phyloP scores from a whole-genome alignment of 2,113 vertebrate genomes.

The Atherinomorus stipes region DNA sequence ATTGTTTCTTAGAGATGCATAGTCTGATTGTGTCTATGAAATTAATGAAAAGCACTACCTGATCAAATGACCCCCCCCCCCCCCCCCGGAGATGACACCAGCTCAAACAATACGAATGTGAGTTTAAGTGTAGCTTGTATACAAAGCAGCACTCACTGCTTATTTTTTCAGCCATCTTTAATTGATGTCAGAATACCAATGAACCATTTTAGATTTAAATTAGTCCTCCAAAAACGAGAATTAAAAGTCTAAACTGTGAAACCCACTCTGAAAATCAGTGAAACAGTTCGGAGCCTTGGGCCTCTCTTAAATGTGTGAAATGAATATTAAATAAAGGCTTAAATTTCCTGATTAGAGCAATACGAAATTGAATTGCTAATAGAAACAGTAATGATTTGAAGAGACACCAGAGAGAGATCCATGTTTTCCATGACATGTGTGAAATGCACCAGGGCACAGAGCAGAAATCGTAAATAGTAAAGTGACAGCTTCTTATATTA shows the following conservation, averaged over 20 bases:
- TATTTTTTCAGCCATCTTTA: slow-evolving; percentile 58
- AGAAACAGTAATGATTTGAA: slow-evolving; percentile 52
- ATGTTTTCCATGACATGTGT: slow-evolving; percentile 42
- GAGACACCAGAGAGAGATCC: slow-evolving; percentile 20
- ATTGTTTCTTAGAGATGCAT: slow-evolving; percentile 51
- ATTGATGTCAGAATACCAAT: slow-evolving; percentile 62
- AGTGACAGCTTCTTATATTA: slow-evolving; percentile 28
- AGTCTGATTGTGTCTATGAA: slow-evolving; percentile 4
- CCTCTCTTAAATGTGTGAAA: slow-evolving; percentile 65
- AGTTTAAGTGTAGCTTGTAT: slow-evolving; percentile 1
- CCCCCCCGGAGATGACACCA: not conserved
- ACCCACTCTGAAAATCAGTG: slow-evolving; percentile 32
- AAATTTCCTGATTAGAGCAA: slow-evolving; percentile 58
- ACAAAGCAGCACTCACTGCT: slow-evolving; percentile 5
- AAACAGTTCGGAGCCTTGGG: slow-evolving; percentile 55
- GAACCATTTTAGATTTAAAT: slow-evolving; percentile 61
- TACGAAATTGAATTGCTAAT: slow-evolving; percentile 58
- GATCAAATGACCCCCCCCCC: not conserved
- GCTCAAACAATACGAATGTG: not conserved
- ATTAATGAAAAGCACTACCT: slow-evolving; percentile 10
- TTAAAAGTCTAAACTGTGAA: slow-evolving; percentile 57
- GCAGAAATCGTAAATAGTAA: slow-evolving; percentile 26
- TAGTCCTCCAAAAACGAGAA: slow-evolving; percentile 49
- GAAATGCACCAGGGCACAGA: slow-evolving; percentile 28
- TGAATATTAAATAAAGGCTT: slow-evolving; percentile 68